phyloP scores from a whole-genome alignment of 2,888 invertebrate species.

The Podotricha telesiphe region DNA sequence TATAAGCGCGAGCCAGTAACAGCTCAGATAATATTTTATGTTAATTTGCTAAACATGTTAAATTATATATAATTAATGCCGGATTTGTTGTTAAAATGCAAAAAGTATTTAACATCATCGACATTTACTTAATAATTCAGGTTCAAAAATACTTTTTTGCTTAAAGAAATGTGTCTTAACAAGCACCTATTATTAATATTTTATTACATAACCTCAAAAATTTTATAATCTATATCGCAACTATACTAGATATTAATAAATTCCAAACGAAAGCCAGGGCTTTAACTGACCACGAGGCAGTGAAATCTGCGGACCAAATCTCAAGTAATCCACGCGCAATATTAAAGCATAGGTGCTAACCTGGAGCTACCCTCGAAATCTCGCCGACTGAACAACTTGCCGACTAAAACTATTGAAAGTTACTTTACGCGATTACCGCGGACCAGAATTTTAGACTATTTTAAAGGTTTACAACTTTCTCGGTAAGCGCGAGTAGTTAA shows the following conservation, averaged over 20 bases:
- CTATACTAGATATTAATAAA: conserved; percentile 53
- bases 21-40: conserved; percentile 15
- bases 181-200: background rate
- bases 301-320: conserved; percentile 61
- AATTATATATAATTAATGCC: conserved; percentile 24
- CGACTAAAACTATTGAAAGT: conserved; percentile 76
- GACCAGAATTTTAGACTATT: conserved; percentile 54
- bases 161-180: no score
- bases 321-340: conserved; percentile 77
- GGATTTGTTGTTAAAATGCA: background rate
- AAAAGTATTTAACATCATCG: background rate
- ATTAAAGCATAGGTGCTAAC: conserved; percentile 80
- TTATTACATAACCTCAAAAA: background rate
- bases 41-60: conserved; percentile 27
- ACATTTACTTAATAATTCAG: background rate
- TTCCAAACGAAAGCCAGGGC: conserved; percentile 64
- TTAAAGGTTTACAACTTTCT: conserved; percentile 55
- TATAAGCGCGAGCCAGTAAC: conserved; percentile 15
- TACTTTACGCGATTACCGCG: conserved; percentile 65
- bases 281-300: conserved; percentile 72
- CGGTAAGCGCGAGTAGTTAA: conserved; percentile 53
- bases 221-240: conserved; percentile 12
- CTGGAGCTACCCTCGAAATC: conserved; percentile 60
- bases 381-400: conserved; percentile 57
- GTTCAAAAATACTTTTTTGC: background rate